A percentile compares a stretch with the other conserved stretches of the same genome.
Conservation (phyloP, 2,888 invertebrate genomes). For the Philereme transversata region DNA sequence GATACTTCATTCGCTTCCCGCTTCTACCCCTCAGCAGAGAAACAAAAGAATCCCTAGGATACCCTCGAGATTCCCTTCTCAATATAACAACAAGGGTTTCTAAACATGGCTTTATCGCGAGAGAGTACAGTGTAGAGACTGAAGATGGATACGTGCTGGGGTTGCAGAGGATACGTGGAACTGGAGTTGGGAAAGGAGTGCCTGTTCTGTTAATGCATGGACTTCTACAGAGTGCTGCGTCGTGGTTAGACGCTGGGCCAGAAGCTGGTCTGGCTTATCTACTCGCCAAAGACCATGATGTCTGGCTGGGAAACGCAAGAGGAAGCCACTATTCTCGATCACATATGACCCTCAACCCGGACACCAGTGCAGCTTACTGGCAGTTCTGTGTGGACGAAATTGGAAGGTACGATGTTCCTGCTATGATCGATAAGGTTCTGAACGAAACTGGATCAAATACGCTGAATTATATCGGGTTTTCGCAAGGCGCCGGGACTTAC, state of each 20-base stretch:
- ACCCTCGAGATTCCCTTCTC: constrained; percentile 36
- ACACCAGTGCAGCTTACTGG: constrained; percentile 77
- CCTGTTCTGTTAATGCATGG: constrained; percentile 71
- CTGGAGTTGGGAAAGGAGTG: constrained; percentile 32
- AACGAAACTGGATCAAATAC: constrained; percentile 49
- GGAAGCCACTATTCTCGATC: constrained; percentile 67
- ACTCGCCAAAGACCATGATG: constrained; percentile 44
- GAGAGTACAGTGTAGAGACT: constrained; percentile 59
- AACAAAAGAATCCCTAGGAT: constrained; percentile 36
- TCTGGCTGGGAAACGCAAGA: constrained; percentile 44
- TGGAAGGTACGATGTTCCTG: constrained; percentile 89
- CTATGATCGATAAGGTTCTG: constrained; percentile 69
- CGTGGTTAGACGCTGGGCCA: constrained; percentile 65
- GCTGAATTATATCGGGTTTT: constrained; percentile 87
- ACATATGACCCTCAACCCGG: constrained; percentile 70
- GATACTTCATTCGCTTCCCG: constrained; percentile 25
- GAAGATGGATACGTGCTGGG: constrained; percentile 66
- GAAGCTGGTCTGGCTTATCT: constrained; percentile 50
- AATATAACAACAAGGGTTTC: constrained; percentile 37
- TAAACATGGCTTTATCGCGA: constrained; percentile 53
- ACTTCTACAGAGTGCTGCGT: constrained; percentile 60
- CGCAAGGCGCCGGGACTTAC: constrained; percentile 87
- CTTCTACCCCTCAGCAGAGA: constrained; percentile 30
- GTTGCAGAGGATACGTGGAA: constrained; percentile 40
- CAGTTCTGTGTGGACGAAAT: constrained; percentile 90